Base-by-base conservation (phyloP, 2,797 vertebrate genomes). In the Intellagama lesueurii region DNA sequence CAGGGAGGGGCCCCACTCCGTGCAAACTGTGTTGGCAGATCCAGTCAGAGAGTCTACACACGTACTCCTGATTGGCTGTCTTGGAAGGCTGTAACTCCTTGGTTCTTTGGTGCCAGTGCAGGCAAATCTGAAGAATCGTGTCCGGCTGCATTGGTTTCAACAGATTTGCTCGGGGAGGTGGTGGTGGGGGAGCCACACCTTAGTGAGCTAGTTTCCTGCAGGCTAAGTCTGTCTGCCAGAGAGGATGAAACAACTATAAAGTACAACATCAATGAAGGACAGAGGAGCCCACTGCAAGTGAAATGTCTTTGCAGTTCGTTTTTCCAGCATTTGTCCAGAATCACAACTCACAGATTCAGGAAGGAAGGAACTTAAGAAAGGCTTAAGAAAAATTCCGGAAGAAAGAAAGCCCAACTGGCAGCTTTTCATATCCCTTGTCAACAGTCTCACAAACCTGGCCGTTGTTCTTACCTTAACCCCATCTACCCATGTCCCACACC, bases 141-240 rank as follows among this genome's bases (percentile, higher is more conserved):
- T 0, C 19, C n/a, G 24, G 8, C 0, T 19, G 19, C 81, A 40
- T 90, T 0, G 8, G 26, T 83, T 81, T 60, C 44, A 17, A 0
- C 12, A 60, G 35, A 12, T 47, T 83, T 12, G 47, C 19, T 32
- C 1, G 56, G 52, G 32, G 2, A 40, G 40, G 9, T 24, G 35
- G 47, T 70, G 64, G 40, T 0, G 0, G n/a, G n/a, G n/a, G n/a
- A n/a, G n/a, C n/a, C n/a, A 3, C 40, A 26, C 8, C 40, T 7
- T 24, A 7, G 40, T 0, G 6, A 3, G 8, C 2, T 2, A 17
- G 56, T 0, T 24, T 47, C 64, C 19, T 44, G 35, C 5, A n/a
- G 7, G 26, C 32, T 35, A 9, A 79, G 40, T 14, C n/a, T n/a
- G 22, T 52, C 64, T 35, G 11, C 19, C 16, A 17, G 22, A 30